Evolutionary conservation across 2,797 vertebrate genomes (phyloP), one percentile per base, ranked within the genome.

Genomic region (Sciaenops ocellatus): DNA sequence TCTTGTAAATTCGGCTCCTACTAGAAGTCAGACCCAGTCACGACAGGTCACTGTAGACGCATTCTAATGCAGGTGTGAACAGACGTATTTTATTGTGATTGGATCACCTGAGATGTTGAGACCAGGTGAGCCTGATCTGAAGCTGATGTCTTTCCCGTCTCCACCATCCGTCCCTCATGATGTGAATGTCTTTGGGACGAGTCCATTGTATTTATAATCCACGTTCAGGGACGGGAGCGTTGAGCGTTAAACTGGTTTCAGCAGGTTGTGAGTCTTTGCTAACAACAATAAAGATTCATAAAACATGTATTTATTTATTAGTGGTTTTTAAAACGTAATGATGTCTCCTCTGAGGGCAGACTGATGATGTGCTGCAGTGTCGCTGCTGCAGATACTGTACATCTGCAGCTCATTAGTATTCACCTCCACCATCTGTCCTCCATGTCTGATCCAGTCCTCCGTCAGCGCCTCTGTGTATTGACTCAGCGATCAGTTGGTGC

Each of bases 381-480:
- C 56, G 20, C 80, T 38, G 76, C 68, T 59, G 52, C 63, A 55
- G 51, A 64, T 26, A 28, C 76, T 63, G 62, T 44, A 62, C 79
- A 67, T 73, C 78, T 24, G 82, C 69, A 47, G 69, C 76, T 85
- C 71, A 79, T 86, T 71, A 80, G 83, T 22, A 78, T 84, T 86
- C 79, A 50, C 80, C 82, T 70, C 76, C 78, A 52, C 55, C 78
- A 60, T 71, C 82, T 81, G 86, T 84, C 74, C 76, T 82, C 76
- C 75, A 65, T 77, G 75, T 85, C 81, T 86, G 86, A 87, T 86
- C 74, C 82, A 24, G 83, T 87, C 80, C 50, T 3, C 81, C 5
- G 61, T 41, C 55, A 84, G 78, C 54, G 70, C 73, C 69, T 81
- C 57, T 10, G 63, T 2, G 74, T 74, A 70, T 82, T 73, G 83